phyloP scores from a whole-genome alignment of 2,113 vertebrate species.

The Eulacestoma nigropectus region DNA sequence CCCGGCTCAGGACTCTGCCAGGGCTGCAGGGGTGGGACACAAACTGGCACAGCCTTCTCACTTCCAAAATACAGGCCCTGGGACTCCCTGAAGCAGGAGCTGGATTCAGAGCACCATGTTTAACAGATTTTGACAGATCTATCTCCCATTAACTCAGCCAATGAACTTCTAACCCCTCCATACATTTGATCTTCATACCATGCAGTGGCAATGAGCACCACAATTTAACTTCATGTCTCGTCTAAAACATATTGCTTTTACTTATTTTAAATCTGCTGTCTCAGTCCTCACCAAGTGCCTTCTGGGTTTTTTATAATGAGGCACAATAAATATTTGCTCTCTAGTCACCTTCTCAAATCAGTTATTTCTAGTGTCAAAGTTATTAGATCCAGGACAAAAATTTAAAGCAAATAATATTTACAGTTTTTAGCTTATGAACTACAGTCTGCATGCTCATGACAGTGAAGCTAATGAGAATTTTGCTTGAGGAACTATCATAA shows the following conservation, averaged over 20 bases:
- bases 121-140: neutral
- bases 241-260: neutral
- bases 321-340: neutral
- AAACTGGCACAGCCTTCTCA: rapidly evolving
- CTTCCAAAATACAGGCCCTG: neutral
- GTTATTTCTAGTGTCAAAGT: neutral
- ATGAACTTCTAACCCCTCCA: neutral
- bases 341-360: neutral
- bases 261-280: neutral
- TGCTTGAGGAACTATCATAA: neutral
- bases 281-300: neutral
- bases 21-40: rapidly evolving
- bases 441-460: neutral
- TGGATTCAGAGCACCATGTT: neutral
- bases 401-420: neutral
- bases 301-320: neutral
- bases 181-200: neutral
- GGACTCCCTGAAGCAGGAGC: neutral
- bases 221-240: neutral
- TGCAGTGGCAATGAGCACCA: neutral
- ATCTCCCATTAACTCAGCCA: neutral
- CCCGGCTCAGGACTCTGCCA: neutral
- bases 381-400: neutral
- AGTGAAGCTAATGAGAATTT: slow-evolving; percentile 22
- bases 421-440: neutral